A percentile compares a stretch with the other conserved stretches of the same genome.
Conservation (phyloP, 1,140 invertebrate genomes). For the Drosophila elegans region DNA sequence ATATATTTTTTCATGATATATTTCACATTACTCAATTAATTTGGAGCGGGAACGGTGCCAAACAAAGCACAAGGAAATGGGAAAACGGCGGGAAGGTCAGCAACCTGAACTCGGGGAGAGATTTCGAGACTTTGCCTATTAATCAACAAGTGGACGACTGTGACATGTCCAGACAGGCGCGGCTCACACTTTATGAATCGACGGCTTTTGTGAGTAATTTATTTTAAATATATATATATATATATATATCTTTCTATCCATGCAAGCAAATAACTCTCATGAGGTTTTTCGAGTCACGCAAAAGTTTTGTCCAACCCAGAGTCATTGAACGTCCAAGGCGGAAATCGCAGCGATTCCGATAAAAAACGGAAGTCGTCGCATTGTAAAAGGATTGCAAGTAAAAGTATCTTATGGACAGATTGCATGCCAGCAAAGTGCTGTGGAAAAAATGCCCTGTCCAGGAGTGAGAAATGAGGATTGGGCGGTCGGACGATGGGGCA, state of each 20-base stretch:
- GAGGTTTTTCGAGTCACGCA: constrained; percentile 62
- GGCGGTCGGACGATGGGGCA: constrained; percentile 10
- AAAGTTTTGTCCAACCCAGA: constrained; percentile 52
- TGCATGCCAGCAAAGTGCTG: constrained; percentile 50
- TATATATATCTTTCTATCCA: constrained; percentile 26
- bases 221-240: constrained; percentile 17
- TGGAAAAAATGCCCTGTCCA: constrained; percentile 21
- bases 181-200: constrained; percentile 47
- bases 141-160: constrained; percentile 67
- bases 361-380: constrained; percentile 59
- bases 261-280: constrained; percentile 27
- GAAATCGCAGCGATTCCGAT: constrained; percentile 42
- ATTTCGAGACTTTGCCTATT: constrained; percentile 51
- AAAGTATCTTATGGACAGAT: constrained; percentile 68
- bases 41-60: constrained; percentile 7
- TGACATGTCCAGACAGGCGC: constrained; percentile 59
- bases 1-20: constrained; percentile 39
- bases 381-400: constrained; percentile 63
- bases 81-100: constrained; percentile 57
- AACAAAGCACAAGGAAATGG: constrained; percentile 71
- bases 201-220: constrained; percentile 49
- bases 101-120: constrained; percentile 37
- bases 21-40: constrained; percentile 51
- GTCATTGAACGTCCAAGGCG: constrained; percentile 63
- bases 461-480: constrained; percentile 35